phyloP scores from a whole-genome alignment of 2,113 vertebrate genomes.

The Phodopus roborovskii region DNA sequence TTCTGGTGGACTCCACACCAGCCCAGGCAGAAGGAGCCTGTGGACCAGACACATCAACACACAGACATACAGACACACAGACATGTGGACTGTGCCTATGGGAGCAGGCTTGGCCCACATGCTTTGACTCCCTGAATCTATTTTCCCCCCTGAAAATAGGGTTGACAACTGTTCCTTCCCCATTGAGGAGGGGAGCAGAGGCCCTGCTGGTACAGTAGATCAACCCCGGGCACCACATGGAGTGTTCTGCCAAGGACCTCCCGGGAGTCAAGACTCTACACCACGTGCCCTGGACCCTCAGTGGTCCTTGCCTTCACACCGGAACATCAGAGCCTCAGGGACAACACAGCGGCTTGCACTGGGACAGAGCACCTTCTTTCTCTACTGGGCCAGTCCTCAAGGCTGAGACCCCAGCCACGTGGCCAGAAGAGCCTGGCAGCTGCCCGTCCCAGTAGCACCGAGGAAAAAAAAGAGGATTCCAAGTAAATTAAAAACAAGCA shows the following conservation, averaged over 20 bases:
- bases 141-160: background rate
- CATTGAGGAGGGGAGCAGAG: accelerated
- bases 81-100: background rate
- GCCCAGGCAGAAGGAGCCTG: background rate
- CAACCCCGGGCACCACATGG: accelerated
- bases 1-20: background rate
- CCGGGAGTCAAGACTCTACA: background rate
- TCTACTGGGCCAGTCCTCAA: background rate
- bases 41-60: no score
- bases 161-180: background rate
- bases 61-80: background rate
- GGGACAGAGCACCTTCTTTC: background rate
- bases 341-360: accelerated
- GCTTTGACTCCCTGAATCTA: background rate
- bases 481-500: slow-evolving; percentile 75
- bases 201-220: accelerated
- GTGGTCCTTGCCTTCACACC: background rate
- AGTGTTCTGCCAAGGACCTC: accelerated
- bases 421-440: slow-evolving; percentile 60
- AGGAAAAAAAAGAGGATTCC: slow-evolving; percentile 71
- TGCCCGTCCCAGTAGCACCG: slow-evolving; percentile 67
- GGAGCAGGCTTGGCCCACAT: background rate
- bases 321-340: background rate
- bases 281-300: accelerated
- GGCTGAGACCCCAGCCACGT: background rate